These are phyloP conservation scores for Drosophila melanica DNA, from an alignment of 1,140 invertebrate genomes.

Conservation along the genomic window DNA sequence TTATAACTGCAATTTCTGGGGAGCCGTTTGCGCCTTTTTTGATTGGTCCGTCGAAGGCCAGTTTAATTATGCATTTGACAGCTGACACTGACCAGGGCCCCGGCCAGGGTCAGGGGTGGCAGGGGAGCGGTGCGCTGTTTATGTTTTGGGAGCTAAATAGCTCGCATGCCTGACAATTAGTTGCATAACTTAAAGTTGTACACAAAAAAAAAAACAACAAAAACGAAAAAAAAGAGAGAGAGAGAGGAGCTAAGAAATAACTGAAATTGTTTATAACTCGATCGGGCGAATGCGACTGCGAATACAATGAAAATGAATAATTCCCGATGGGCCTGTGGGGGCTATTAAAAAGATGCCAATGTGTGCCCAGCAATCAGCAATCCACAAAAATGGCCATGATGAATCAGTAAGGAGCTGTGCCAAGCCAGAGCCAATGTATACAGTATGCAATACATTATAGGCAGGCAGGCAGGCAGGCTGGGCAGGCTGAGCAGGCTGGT, in stretches of 20 bases:
- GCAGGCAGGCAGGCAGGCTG: constrained; percentile 1
- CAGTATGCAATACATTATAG: constrained; percentile 73
- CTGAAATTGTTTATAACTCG: constrained; percentile 69
- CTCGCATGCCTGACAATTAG: constrained; percentile 73
- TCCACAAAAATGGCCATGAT: constrained; percentile 60
- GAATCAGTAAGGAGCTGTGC: constrained; percentile 54
- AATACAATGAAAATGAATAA: constrained; percentile 78
- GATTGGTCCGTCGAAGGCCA: constrained; percentile 59
- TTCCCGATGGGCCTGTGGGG: constrained; percentile 68
- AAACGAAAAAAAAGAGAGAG: constrained; percentile 22
- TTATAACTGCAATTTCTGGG: constrained; percentile 52
- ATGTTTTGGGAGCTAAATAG: constrained; percentile 60
- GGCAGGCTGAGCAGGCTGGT: constrained; percentile 17
- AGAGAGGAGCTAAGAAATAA: constrained; percentile 48
- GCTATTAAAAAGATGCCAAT: constrained; percentile 80
- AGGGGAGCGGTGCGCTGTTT: neutral
- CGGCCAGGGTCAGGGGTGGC: neutral
- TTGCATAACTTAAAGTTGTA: constrained; percentile 66
- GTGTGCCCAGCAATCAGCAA: constrained; percentile 65
- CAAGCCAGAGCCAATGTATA: constrained; percentile 51
- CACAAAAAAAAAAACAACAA: constrained; percentile 11
- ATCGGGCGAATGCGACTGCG: constrained; percentile 30
- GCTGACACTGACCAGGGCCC: constrained; percentile 40
- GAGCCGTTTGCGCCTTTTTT: constrained; percentile 11
- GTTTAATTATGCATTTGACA: constrained; percentile 77